Evolutionary conservation across 2,797 vertebrate species (phyloP), one percentile per base, ranked within the genome.

Genomic region (Sebastiscus tertius): DNA sequence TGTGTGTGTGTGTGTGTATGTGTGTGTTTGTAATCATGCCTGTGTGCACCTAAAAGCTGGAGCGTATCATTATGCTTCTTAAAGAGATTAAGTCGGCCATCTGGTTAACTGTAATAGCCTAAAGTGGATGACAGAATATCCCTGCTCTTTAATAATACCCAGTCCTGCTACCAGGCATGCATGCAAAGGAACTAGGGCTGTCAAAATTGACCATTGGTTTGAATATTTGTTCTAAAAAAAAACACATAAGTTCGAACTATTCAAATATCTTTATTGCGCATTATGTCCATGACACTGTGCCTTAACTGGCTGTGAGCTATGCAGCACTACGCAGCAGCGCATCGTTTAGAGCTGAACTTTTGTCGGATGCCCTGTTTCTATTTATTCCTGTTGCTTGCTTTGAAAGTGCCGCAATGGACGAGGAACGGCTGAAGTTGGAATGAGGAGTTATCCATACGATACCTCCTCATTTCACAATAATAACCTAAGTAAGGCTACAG

Each of bases 31-130:
- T 14, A 1, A 4, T 8, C 2, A 8, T 14, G 24, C 29, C 12
- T 72, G 61, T 82, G 49, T 65, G 31, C 68, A 77, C 52, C 16
- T 75, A 24, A 36, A 76, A 27, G 20, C 70, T 62, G n/a, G 16
- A 79, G 33, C 16, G 8, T 29, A 69, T 81, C 26, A 52, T 71
- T 77, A 11, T 49, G 59, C 39, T 10, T 42, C 77, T 67, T 81
- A 62, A 89, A 34, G 2, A 67, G 72, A 93, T 90, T 75, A 83
- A 76, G 33, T 3, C 1, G 2, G 1, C 63, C 33, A 18, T 73
- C 76, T 77, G 80, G 62, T 70, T 77, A 66, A 81, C n/a, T 14
- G 14, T 39, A 54, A 79, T 3, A 39, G 36, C 34, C 54, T 59
- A 2, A 72, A 73, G 66, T 36, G 46, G 58, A 83, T 71, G 67